phyloP scores from a whole-genome alignment of 2,797 vertebrate species.

The Parotocinclus haroldoi region DNA sequence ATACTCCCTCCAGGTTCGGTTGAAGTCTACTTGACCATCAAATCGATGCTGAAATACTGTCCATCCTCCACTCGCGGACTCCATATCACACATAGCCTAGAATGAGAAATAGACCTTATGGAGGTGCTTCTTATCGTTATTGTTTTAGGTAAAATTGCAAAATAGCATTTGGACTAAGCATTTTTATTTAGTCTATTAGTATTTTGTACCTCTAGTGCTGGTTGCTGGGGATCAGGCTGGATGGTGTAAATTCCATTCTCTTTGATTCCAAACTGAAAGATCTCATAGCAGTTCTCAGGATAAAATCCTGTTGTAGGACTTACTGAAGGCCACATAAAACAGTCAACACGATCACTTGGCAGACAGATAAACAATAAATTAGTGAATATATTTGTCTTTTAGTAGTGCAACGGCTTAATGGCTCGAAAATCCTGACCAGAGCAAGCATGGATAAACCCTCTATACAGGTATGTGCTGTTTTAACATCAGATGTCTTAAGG shows the following conservation, averaged over 20 bases:
- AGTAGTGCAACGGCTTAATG: too few relatives aligned
- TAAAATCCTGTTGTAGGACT: slow-evolving; percentile 65
- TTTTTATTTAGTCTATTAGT: slow-evolving; percentile 42
- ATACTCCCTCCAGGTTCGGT: slow-evolving; percentile 79
- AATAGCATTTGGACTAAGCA: background rate
- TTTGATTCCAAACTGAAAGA: slow-evolving; percentile 76
- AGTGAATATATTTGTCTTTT: too few relatives aligned
- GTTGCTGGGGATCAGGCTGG: slow-evolving; percentile 71
- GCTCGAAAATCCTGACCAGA: too few relatives aligned
- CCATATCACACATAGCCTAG: slow-evolving; percentile 81
- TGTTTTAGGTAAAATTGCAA: too few relatives aligned
- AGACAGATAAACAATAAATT: slow-evolving; percentile 8
- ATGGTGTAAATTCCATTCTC: slow-evolving; percentile 83
- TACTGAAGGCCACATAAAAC: too few relatives aligned
- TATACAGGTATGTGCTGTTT: too few relatives aligned
- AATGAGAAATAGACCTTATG: slow-evolving; percentile 28
- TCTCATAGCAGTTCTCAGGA: slow-evolving; percentile 77
- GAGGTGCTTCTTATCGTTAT: too few relatives aligned
- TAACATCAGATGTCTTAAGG: too few relatives aligned
- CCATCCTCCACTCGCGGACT: slow-evolving; percentile 76
- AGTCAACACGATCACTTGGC: background rate
- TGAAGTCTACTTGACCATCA: slow-evolving; percentile 75
- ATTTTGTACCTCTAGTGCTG: slow-evolving; percentile 70
- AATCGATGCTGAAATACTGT: slow-evolving; percentile 74
- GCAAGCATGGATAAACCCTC: too few relatives aligned